Evolutionary conservation across 2,888 invertebrate genomes (phyloP), one percentile per base, ranked within the genome.

Genomic region (Cecidostiba fungosa): DNA sequence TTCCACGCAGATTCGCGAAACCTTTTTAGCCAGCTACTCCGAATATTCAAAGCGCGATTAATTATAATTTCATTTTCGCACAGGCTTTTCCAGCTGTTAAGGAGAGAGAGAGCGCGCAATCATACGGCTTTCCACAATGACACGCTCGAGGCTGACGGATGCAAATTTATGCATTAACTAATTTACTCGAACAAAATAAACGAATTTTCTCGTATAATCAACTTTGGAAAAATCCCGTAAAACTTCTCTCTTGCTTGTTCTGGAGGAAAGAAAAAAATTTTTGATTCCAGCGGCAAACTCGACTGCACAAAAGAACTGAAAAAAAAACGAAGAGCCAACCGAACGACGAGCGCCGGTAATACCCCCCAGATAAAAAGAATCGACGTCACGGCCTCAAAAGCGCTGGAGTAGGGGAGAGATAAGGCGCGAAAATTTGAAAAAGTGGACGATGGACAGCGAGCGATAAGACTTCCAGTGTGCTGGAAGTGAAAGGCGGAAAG

Each of bases 361-460:
- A 73, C 84, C 43, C 1, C 54, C 76, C 26, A 77, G 77, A 84
- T 78, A 84, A 84, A 59, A 84, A 73, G 78, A 84, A 82, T 84
- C 72, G 82, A 82, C 76, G 70, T 79, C 74, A 39, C 43, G 85
- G 29, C 5, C 66, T 80, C 78, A 70, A 82, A 80, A 80, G 69
- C 84, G 74, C 12, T 12, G 32, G 66, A 69, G 72, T n/a, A 73
- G 72, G 26, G 62, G 36, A 12, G 14, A 76, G 82, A 82, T 82
- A 82, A 85, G 82, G 82, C 78, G 69, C n/a, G 81, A 80, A 79
- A 83, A 72, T 26, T 77, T 80, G 86, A 86, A 84, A 84, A 77
- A 82, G 70, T 43, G 32, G 81, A 69, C 62, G 78, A 66, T 50
- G 77, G 77, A 74, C 84, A 77, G 77, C 66, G 47, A 29, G 70